These are phyloP conservation scores for Diplogasteroides magnus DNA, from an alignment of 1,140 invertebrate genomes.

Conservation along the genomic window DNA sequence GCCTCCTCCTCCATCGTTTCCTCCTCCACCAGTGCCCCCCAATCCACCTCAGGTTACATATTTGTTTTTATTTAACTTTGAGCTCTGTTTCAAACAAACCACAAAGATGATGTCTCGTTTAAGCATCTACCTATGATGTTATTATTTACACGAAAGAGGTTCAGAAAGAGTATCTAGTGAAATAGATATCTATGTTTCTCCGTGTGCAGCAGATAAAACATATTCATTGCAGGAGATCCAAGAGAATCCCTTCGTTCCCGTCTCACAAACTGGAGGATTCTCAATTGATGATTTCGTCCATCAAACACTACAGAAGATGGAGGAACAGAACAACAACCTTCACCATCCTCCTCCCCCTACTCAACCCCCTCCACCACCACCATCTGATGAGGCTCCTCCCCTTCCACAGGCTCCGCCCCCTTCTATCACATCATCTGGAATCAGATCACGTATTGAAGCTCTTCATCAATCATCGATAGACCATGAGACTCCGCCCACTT, in stretches of 20 bases:
- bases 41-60: not conserved
- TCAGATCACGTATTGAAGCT: no score
- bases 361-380: not conserved
- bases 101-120: no score
- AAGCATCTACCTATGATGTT: no score
- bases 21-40: not conserved
- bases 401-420: not conserved
- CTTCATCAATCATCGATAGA: no score
- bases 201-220: not conserved
- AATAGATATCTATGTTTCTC: no score
- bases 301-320: not conserved
- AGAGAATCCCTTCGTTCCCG: not conserved
- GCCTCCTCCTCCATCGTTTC: not conserved
- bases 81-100: no score
- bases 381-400: not conserved
- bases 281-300: not conserved
- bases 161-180: no score
- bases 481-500: no score
- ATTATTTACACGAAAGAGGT: not conserved
- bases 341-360: not conserved
- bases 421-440: no score
- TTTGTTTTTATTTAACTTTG: not conserved
- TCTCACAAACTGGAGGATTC: not conserved
- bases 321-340: not conserved
- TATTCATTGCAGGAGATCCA: not conserved